Percentiles rank a stretch among this genome's conserved stretches.
phyloP scores from a whole-genome alignment of 2,888 invertebrate species.

The Barypeithes pellucidus region DNA sequence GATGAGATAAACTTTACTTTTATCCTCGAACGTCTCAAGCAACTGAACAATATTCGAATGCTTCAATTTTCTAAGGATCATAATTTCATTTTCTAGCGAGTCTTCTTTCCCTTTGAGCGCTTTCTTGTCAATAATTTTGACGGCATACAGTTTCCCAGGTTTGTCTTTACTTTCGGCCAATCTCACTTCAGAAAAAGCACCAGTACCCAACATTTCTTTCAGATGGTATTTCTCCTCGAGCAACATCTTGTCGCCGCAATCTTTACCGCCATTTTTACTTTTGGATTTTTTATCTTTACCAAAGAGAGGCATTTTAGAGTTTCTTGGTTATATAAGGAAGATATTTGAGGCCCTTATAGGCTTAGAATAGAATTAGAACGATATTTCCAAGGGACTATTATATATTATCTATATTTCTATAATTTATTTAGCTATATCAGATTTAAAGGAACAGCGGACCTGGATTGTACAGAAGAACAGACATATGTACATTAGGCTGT shows the following conservation, averaged over 20 bases:
- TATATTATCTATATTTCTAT: neutral
- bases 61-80: slow-evolving; percentile 94
- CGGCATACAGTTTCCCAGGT: slow-evolving; percentile 92
- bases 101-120: slow-evolving; percentile 99
- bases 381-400: neutral
- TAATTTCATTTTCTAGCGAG: slow-evolving; percentile 98
- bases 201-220: slow-evolving; percentile 93
- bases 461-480: neutral
- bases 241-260: slow-evolving; percentile 77
- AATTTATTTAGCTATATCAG: neutral
- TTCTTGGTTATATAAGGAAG: neutral
- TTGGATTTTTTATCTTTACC: slow-evolving; percentile 87
- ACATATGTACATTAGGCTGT: slow-evolving; percentile 10
- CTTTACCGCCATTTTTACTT: slow-evolving; percentile 78
- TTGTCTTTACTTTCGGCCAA: slow-evolving; percentile 95
- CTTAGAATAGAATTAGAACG: too few species aligned
- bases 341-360: too few species aligned
- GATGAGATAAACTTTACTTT: slow-evolving; percentile 95
- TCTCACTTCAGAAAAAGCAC: slow-evolving; percentile 98
- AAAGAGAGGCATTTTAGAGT: slow-evolving; percentile 86
- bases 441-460: neutral
- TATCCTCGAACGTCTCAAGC: slow-evolving; percentile 98
- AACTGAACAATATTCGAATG: slow-evolving; percentile 99
- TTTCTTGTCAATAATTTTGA: slow-evolving; percentile 99
- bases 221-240: slow-evolving; percentile 92